A percentile compares a stretch with the other conserved stretches of the same genome.
Conservation (phyloP, 2,113 vertebrate genomes). For the Pandion haliaetus region DNA sequence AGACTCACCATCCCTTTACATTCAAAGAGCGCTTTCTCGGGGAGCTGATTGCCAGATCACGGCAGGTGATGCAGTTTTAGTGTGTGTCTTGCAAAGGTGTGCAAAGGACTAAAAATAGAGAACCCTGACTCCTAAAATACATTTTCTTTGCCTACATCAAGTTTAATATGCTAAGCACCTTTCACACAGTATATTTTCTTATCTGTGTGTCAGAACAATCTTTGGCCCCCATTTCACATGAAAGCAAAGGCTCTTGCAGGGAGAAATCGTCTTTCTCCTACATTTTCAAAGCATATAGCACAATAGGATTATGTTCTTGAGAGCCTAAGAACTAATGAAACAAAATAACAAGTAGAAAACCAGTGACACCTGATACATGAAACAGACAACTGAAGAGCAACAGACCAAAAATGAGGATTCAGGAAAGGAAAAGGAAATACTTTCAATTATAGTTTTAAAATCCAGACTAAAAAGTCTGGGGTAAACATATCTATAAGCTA, state of each 20-base stretch:
- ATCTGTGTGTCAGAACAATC: not conserved
- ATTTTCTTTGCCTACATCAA: not conserved
- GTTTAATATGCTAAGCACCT: not conserved
- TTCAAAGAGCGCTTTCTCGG: not conserved
- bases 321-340: not conserved
- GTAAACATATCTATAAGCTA: not conserved
- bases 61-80: slow-evolving; percentile 33
- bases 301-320: not conserved
- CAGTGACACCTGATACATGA: not conserved
- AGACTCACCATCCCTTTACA: not conserved
- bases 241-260: not conserved
- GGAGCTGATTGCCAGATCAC: not conserved
- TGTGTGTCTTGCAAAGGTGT: not conserved
- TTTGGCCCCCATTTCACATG: not conserved
- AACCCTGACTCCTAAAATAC: not conserved
- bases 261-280: not conserved
- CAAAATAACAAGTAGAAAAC: not conserved
- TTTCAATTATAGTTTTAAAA: not conserved
- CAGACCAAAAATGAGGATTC: not conserved
- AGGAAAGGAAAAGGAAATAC: not conserved
- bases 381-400: not conserved
- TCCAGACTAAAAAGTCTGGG: not conserved
- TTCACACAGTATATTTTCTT: not conserved
- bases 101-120: slow-evolving; percentile 36
- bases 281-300: not conserved